A percentile compares a stretch with the other conserved stretches of the same genome.
phyloP scores from a whole-genome alignment of 2,113 vertebrate genomes.

The Petrocephalus zakoni region DNA sequence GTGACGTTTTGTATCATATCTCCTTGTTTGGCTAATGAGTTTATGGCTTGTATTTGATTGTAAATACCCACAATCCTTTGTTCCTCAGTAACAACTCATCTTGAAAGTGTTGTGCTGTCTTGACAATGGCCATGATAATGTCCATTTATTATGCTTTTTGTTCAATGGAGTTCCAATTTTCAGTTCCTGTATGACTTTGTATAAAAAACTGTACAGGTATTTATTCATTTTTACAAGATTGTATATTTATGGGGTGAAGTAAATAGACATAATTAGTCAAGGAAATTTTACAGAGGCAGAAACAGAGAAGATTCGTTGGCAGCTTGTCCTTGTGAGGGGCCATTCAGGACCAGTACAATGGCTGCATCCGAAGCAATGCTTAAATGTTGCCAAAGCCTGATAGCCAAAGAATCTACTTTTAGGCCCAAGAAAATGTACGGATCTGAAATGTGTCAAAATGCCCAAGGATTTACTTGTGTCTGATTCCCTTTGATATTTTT shows the following conservation, averaged over 20 bases:
- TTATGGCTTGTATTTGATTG: slow-evolving; percentile 60
- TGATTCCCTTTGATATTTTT: slow-evolving; percentile 31
- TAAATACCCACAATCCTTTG: slow-evolving; percentile 55
- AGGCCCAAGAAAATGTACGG: slow-evolving; percentile 63
- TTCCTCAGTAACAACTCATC: slow-evolving; percentile 29
- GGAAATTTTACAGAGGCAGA: neutral
- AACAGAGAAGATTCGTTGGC: neutral
- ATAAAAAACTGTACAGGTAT: slow-evolving; percentile 56
- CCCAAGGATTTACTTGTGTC: slow-evolving; percentile 28
- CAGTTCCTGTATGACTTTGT: slow-evolving; percentile 57
- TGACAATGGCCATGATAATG: slow-evolving; percentile 42
- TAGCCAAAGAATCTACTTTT: slow-evolving; percentile 92
- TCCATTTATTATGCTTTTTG: slow-evolving; percentile 48
- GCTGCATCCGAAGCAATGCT: slow-evolving; percentile 71
- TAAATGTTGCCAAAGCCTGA: slow-evolving; percentile 84
- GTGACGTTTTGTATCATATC: slow-evolving; percentile 49
- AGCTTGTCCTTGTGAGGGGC: slow-evolving; percentile 16
- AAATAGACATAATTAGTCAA: slow-evolving; percentile 22
- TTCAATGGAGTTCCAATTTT: slow-evolving; percentile 51
- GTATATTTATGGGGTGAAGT: slow-evolving; percentile 29
- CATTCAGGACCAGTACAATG: slow-evolving; percentile 38
- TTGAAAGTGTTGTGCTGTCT: slow-evolving; percentile 29
- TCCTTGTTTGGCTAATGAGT: slow-evolving; percentile 40
- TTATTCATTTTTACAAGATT: slow-evolving; percentile 52
- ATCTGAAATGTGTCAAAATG: slow-evolving; percentile 39